Conservation (phyloP, 2,888 invertebrate species). For the Stramonita haemastoma region DNA sequence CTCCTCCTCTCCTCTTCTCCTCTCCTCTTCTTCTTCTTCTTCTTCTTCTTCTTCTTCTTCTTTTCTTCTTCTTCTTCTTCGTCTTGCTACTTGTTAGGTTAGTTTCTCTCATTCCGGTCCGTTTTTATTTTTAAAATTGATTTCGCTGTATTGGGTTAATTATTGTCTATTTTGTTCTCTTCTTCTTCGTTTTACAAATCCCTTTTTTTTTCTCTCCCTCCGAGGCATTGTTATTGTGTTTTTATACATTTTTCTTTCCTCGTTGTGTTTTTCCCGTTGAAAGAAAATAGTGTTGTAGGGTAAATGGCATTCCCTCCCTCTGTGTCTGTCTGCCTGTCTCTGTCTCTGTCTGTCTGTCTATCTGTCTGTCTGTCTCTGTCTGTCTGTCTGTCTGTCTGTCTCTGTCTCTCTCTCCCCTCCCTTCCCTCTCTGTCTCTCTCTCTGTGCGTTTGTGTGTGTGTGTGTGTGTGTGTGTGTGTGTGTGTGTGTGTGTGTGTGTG, state of each 20-base stretch:
- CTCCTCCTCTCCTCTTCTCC: background rate
- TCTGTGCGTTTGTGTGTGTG: background rate
- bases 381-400: background rate
- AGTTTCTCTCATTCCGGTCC: too few species aligned
- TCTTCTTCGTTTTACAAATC: background rate
- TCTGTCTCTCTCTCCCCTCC: background rate
- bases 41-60: too few species aligned
- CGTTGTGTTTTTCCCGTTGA: background rate
- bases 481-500: background rate
- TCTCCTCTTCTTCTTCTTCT: background rate
- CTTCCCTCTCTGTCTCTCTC: background rate
- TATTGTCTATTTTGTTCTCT: background rate
- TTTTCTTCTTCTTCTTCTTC: background rate
- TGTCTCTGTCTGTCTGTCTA: background rate
- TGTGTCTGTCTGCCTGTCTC: background rate
- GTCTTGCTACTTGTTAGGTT: background rate
- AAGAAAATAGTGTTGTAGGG: background rate
- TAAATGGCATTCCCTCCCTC: background rate
- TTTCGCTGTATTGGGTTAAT: too few species aligned
- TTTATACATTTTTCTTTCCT: background rate
- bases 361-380: background rate
- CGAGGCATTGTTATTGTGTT: background rate
- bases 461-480: background rate
- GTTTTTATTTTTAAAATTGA: too few species aligned
- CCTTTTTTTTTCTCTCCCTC: background rate